Evolutionary conservation across 2,797 vertebrate genomes (phyloP).

Genomic region (Schizopygopsis pylzovi): DNA sequence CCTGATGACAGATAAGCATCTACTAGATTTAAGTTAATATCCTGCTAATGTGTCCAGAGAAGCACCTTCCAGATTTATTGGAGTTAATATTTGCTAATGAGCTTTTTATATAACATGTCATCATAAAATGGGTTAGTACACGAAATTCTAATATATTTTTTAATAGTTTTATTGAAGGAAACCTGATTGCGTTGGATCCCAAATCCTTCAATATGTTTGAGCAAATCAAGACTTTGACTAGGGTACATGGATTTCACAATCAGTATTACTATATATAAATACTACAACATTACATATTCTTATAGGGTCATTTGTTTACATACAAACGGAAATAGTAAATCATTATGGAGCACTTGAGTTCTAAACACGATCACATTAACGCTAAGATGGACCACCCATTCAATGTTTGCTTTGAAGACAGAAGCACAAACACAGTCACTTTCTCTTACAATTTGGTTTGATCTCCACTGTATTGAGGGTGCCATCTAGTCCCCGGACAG

Average conservation of each 20-base stretch:
- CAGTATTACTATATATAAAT: neutral
- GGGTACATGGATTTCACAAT: neutral
- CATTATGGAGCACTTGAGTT: neutral
- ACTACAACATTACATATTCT: neutral
- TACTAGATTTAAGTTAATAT: neutral
- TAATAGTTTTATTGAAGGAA: neutral
- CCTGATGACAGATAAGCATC: conserved; percentile 17
- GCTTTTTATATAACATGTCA: conserved; percentile 4
- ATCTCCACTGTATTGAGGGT: conserved; percentile 16
- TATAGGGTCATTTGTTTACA: neutral
- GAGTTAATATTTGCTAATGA: neutral
- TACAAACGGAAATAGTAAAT: neutral
- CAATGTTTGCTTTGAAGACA: neutral
- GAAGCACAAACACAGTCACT: neutral
- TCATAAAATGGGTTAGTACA: neutral
- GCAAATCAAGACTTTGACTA: neutral
- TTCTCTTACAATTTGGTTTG: conserved; percentile 13
- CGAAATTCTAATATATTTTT: neutral
- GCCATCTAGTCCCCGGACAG: conserved; percentile 21
- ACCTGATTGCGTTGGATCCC: neutral
- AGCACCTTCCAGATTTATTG: neutral
- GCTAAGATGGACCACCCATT: neutral
- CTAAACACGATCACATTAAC: neutral
- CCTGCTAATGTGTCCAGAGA: neutral
- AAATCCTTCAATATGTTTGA: neutral